Conservation (phyloP, 2,888 invertebrate genomes). For the Lordiphosa andalusiaca region DNA sequence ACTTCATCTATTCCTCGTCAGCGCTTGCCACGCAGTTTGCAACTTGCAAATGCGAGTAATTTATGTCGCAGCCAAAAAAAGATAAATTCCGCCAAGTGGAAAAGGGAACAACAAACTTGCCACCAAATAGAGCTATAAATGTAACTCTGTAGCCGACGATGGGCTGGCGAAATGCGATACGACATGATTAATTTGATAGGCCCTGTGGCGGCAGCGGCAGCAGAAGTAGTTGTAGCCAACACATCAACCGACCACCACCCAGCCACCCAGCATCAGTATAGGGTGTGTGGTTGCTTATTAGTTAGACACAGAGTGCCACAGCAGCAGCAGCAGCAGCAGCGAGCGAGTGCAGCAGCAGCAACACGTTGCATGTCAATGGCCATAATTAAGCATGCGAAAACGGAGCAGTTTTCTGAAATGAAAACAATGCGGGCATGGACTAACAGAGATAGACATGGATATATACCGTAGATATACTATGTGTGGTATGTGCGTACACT, state of each 20-base stretch:
- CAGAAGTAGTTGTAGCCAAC: not conserved
- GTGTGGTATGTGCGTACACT: too few relatives aligned
- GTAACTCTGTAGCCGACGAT: conserved; percentile 29
- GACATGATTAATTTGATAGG: conserved; percentile 70
- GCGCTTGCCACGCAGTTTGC: conserved; percentile 4
- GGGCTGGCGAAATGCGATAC: conserved; percentile 68
- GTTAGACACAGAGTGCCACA: conserved; percentile 38
- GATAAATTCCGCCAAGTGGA: conserved; percentile 61
- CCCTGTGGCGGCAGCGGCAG: conserved; percentile 20
- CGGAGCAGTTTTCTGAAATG: conserved; percentile 59
- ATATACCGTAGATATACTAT: not conserved
- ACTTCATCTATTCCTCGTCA: conserved; percentile 1
- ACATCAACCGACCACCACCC: conserved; percentile 7
- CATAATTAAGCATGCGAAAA: conserved; percentile 76
- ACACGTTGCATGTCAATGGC: conserved; percentile 75
- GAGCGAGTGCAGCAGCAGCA: conserved; percentile 43
- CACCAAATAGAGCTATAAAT: conserved; percentile 68
- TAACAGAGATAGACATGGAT: conserved; percentile 1
- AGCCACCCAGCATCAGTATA: not conserved
- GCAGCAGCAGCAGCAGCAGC: conserved; percentile 48
- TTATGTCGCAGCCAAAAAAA: conserved; percentile 67
- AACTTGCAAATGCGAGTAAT: conserved; percentile 45
- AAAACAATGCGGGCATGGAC: conserved; percentile 65
- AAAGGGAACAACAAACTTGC: conserved; percentile 10
- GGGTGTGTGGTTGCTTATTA: conserved; percentile 50